Base-by-base conservation (phyloP, 2,888 invertebrate species). In the Ophraella communa region DNA sequence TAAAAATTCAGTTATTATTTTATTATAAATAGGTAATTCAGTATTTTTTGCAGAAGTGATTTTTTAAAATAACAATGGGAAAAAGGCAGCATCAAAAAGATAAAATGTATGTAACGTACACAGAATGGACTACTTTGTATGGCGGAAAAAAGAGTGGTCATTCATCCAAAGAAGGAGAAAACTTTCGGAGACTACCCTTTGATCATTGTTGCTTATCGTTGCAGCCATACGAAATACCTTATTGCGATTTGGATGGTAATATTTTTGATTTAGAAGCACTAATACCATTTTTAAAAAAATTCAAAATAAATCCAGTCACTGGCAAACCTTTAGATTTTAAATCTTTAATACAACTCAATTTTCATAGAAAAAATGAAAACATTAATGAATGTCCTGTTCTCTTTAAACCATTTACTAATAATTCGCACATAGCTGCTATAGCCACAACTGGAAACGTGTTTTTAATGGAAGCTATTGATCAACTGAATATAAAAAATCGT, bases 361-460 rank as follows among this genome's bases (percentile, higher is more conserved):
- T 98, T 77, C 87, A 90, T 77, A 95, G 94, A 81, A 97, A 96
- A 84, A 82, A 87, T 51, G 89, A 93, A 71, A 91, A 87, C 2
- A 87, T 93, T 73, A 94, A 91, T 78, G 96, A 98, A 78, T 98
- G 98, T 74, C 98, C 98, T 0, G 96, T 98, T 3, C 83, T 97
- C 21, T 97, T 94, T 78, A 96, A 96, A 82, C 86, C 89, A 0
- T 96, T 98, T 76, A 95, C 94, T 0, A 95, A 95, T 77, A 95
- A 95, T 81, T 94, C 96, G 0, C 93, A 97, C 77, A 95, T 99
- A 80, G 95, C 95, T 20, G 93, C 95, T 0, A 89, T 98, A 65
- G 89, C 87, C 59, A 89, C 89, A 0, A 96, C 95, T 7, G 99
- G 99, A 23, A 98, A 99, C 87, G 97, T 99, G 0, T 99, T 91